Base-by-base conservation (phyloP, 2,113 vertebrate genomes). In the Regulus satrapa region DNA sequence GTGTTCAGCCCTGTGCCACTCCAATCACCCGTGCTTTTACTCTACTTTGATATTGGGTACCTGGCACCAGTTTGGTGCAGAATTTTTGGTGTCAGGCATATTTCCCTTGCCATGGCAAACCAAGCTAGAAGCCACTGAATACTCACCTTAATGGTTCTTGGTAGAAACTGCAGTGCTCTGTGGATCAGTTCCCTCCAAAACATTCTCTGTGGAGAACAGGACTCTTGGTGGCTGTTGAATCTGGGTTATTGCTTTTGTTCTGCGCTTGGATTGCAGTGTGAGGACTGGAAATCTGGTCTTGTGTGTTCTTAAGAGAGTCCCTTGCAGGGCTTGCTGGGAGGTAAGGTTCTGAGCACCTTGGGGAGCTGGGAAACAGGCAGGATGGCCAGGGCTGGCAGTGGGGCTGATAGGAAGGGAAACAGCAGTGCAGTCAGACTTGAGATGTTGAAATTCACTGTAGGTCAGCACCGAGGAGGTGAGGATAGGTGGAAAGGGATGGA, bases 121-220 rank as follows among this genome's bases (percentile, higher is more conserved):
- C 31, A 59, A 63, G 32, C 9, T 52, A 40, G 29, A 73, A 80
- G 31, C 41, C 38, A 38, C 5, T 34, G 29, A 89, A 52, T 81
- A 67, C 16, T 80, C 21, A 13, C 10, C 81, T 51, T 32, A 43
- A 4, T 5, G 9, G 10, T 58, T 67, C 28, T 43, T 72, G 40
- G 18, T 75, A 59, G 77, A 68, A 87, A 45, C 43, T 32, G 32
- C 64, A 43, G 23, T 1, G 1, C 15, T 71, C 48, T 46, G 64
- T 71, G 43, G 17, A 14, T 62, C 62, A 54, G 7, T 54, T 95
- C 26, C 32, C 20, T 67, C 61, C 63, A 6, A 88, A 81, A 24
- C 2, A 1, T 89, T 56, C 25, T 76, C 34, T 1, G 0, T 16
- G 13, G 32, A 34, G 24, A 81, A 1, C 3, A 24, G 41, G 64